These are phyloP conservation scores for Synanthedon myopaeformis DNA, from an alignment of 2,888 invertebrate species.

Conservation along the genomic window DNA sequence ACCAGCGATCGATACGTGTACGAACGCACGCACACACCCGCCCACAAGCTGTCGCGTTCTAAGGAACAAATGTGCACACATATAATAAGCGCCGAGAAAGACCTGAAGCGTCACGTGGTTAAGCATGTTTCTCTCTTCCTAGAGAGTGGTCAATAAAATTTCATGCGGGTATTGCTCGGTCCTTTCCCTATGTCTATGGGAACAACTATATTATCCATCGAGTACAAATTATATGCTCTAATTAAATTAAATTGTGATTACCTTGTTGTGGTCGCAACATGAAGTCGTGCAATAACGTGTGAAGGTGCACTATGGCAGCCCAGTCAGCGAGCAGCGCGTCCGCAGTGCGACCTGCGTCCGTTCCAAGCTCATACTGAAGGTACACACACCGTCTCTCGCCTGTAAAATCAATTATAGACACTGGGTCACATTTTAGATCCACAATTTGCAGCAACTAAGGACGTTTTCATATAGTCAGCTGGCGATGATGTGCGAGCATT, in stretches of 20 bases:
- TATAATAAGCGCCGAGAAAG: too few relatives aligned
- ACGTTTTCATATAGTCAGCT: too few relatives aligned
- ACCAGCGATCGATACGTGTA: conserved; percentile 93
- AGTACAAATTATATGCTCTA: too few relatives aligned
- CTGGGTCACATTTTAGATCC: neutral
- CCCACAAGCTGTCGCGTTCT: conserved; percentile 69
- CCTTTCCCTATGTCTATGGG: too few relatives aligned
- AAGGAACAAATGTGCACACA: conserved; percentile 12
- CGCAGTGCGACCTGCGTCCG: conserved; percentile 86
- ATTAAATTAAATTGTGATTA: conserved; percentile 23
- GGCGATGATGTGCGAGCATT: too few relatives aligned
- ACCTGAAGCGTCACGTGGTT: too few relatives aligned
- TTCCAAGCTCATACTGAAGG: conserved; percentile 90
- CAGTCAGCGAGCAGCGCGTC: conserved; percentile 91
- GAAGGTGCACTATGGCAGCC: conserved; percentile 91
- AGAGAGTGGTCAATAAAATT: too few relatives aligned
- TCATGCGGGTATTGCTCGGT: too few relatives aligned
- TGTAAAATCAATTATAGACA: conserved; percentile 16
- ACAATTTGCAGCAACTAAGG: too few relatives aligned
- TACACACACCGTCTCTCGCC: conserved; percentile 89
- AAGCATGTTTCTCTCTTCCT: too few relatives aligned
- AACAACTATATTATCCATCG: too few relatives aligned
- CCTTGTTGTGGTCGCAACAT: conserved; percentile 82
- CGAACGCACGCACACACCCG: conserved; percentile 82
- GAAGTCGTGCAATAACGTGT: conserved; percentile 86